phyloP scores from a whole-genome alignment of 2,888 invertebrate species.

The Myathropa florea region DNA sequence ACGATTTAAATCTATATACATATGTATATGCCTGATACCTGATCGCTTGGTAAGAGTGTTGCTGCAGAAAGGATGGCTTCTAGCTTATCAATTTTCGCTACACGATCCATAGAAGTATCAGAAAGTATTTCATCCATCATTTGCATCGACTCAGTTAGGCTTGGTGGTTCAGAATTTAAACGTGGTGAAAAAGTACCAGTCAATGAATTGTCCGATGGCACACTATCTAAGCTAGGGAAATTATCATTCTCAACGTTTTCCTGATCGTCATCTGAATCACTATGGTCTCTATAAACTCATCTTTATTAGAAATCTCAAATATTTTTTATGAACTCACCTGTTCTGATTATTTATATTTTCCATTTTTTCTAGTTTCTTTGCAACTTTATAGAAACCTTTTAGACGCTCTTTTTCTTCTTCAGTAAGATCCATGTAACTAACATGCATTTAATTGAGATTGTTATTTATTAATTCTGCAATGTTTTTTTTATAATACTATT shows the following conservation, averaged over 20 bases:
- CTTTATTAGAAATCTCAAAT: slow-evolving; percentile 21
- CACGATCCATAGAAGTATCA: slow-evolving; percentile 90
- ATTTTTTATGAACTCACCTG: slow-evolving; percentile 77
- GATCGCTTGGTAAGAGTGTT: slow-evolving; percentile 86
- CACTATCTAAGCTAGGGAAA: slow-evolving; percentile 90
- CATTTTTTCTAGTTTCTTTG: slow-evolving; percentile 94
- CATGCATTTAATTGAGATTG: not conserved
- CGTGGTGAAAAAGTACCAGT: slow-evolving; percentile 87
- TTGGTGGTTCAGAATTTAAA: slow-evolving; percentile 88
- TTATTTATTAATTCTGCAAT: not conserved
- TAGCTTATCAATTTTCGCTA: slow-evolving; percentile 92
- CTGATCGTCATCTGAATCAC: slow-evolving; percentile 87
- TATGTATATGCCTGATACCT: slow-evolving; percentile 73
- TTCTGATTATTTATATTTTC: slow-evolving; percentile 89
- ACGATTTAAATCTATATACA: too few relatives aligned
- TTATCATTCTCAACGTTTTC: slow-evolving; percentile 86
- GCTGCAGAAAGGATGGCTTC: slow-evolving; percentile 92
- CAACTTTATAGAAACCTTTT: slow-evolving; percentile 94
- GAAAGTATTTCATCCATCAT: slow-evolving; percentile 92
- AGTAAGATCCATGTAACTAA: slow-evolving; percentile 92
- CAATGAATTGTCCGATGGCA: slow-evolving; percentile 87
- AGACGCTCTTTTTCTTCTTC: slow-evolving; percentile 96
- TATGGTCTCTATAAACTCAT: slow-evolving; percentile 82
- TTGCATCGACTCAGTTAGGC: slow-evolving; percentile 94
- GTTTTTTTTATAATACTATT: not conserved